A percentile compares a stretch with the other conserved stretches of the same genome.
phyloP scores from a whole-genome alignment of 2,113 vertebrate species.

The Enhydra lutris region DNA sequence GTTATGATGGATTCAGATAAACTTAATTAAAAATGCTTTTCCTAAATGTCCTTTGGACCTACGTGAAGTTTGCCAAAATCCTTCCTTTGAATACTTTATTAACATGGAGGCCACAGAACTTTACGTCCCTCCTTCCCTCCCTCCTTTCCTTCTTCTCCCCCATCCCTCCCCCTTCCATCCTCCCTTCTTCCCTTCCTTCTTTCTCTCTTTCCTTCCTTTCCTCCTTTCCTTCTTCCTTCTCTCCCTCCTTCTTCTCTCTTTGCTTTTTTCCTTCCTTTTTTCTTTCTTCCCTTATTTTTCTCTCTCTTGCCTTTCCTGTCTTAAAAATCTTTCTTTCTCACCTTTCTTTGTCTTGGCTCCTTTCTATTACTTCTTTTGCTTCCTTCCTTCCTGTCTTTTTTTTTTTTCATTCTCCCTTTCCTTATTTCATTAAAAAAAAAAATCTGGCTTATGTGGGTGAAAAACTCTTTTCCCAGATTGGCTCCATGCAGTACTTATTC shows the following conservation, averaged over 20 bases:
- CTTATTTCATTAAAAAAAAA: not conserved
- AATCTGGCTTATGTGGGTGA: not conserved
- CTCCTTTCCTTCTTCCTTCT: fast-evolving
- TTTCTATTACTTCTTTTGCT: not conserved
- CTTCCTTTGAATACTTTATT: not conserved
- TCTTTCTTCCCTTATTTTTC: too few relatives aligned
- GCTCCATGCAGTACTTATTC: not conserved
- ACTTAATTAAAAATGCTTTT: not conserved
- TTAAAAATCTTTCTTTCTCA: not conserved
- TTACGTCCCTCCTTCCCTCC: too few relatives aligned
- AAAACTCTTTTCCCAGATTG: not conserved
- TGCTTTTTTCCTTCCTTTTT: not conserved
- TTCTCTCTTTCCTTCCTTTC: not conserved
- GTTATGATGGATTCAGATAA: not conserved
- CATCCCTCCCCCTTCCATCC: fast-evolving
- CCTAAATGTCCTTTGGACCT: not conserved
- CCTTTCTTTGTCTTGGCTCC: not conserved
- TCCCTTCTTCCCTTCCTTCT: fast-evolving
- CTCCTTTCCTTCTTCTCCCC: fast-evolving
- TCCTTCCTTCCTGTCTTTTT: not conserved
- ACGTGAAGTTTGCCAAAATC: not conserved
- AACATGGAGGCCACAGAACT: too few relatives aligned
- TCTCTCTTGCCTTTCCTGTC: not conserved
- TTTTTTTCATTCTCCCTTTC: not conserved
- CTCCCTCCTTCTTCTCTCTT: too few relatives aligned